Base-by-base conservation (phyloP, 1,140 invertebrate species). In the Heliothis virescens region DNA sequence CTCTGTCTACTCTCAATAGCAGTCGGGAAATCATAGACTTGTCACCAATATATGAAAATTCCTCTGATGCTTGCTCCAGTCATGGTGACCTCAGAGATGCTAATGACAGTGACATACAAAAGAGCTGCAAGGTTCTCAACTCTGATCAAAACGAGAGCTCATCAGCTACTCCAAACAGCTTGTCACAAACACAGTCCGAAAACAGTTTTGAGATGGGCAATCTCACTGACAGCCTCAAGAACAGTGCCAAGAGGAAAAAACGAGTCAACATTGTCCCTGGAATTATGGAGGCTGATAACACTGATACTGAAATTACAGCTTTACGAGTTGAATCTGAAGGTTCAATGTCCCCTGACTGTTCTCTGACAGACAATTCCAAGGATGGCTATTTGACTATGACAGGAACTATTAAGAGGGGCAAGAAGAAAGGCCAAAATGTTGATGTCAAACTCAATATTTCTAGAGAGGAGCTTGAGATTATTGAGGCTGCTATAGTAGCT, bases 401-500 rank as follows among this genome's bases (percentile, higher is more conserved):
- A 9, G 97, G 97, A 16, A 97, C 97, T 15, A 97, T 97, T 5
- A 97, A 97, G 85, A 92, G 96, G 59, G 97, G 97, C 0, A 96
- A 96, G 84, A 97, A 97, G 85, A 96, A 96, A 83, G 97, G 97
- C 0, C 96, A 97, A 85, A 96, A 96, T 87, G 95, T 97, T 57
- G 97, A 97, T 94, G 96, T 97, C 0, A 96, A 96, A 90, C 94
- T 97, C 1, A 96, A 97, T 84, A 96, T 97, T 75, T 97, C 97
- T 69, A 92, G 96, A 65, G 96, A 97, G 87, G 96, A 97, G 84
- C 90, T 97, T 73, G 96, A 97, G 86, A 95, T 96, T 34, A 96
- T 96, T 85, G 96, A 97, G 84, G 95, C 96, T 52, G 95, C 96
- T 12, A 96, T 96, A 79, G 95, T 96, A 18, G 95, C 95, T 47